Evolutionary conservation across 2,888 invertebrate genomes (phyloP), one percentile per base, ranked within the genome.

Genomic region (Acrocyrtus sp.): DNA sequence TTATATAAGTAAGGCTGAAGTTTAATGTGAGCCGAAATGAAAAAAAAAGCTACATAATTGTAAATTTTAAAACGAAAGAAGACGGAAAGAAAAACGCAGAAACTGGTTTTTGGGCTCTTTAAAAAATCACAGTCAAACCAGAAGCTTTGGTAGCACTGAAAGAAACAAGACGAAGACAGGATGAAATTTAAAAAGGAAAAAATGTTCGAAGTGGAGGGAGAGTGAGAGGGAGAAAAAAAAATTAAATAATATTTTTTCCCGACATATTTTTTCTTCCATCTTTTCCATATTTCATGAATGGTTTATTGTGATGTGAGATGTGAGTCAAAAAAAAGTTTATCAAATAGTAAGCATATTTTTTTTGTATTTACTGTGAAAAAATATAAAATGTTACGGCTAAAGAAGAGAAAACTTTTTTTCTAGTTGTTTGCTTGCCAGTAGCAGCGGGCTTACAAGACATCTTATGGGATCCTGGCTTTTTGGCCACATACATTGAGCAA

Each of bases 91-190:
- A 39, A 56, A 56, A 56, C 39, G 56, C 6, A 56, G 41, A 56
- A 56, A 56, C 56, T 56, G 56, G 56, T 56, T 56, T 56, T 24
- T 41, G 24, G 3, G 3, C 34, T 53, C n/a, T n/a, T n/a, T n/a
- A n/a, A n/a, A n/a, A n/a, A n/a, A n/a, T n/a, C n/a, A n/a, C n/a
- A n/a, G n/a, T n/a, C n/a, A n/a, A n/a, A n/a, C 34, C 53, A 53
- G 53, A 53, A 53, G 53, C 56, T 41, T 56, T 26, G 50, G 57
- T 27, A 58, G 66, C 53, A 34, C 24, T 19, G 22, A 50, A 10
- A 19, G 43, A 57, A 67, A 67, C 66, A 22, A 67, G 66, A 67
- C 58, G 66, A 57, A 67, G 66, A 67, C 66, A 67, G 58, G 51
- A 57, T 15, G 41, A 50, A 41, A 50, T 57, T 67, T 66, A 43